Percentiles rank a stretch among this genome's conserved stretches.
phyloP scores from a whole-genome alignment of 1,140 invertebrate species.

The Meloidogyne hapla region DNA sequence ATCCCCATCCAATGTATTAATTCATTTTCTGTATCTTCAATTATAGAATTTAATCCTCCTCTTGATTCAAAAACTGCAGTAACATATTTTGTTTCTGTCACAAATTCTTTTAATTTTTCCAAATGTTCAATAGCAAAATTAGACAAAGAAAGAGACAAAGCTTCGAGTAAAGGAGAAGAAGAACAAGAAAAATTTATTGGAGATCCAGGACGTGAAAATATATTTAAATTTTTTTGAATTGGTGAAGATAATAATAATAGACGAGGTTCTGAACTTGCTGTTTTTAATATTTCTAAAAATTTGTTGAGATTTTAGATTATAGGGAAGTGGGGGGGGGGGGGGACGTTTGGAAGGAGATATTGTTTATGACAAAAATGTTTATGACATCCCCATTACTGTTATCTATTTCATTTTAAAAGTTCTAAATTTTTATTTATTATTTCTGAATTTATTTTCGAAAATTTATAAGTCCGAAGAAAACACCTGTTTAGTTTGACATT shows the following conservation, averaged over 20 bases:
- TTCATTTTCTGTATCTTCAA: conserved; percentile 49
- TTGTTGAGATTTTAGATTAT: background rate
- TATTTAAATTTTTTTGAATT: background rate
- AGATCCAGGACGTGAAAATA: background rate
- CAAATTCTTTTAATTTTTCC: conserved; percentile 24
- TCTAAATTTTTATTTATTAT: too few relatives aligned
- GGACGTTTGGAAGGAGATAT: too few relatives aligned
- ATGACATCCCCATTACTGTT: too few relatives aligned
- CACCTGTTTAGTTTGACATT: too few relatives aligned
- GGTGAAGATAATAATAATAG: background rate
- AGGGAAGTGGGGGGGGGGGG: too few relatives aligned
- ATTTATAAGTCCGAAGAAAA: too few relatives aligned
- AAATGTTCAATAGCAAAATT: conserved; percentile 23
- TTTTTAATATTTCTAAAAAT: background rate
- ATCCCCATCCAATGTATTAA: conserved; percentile 49
- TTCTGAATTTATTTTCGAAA: too few relatives aligned
- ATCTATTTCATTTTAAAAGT: too few relatives aligned
- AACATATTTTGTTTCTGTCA: conserved; percentile 41
- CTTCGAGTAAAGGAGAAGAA: background rate
- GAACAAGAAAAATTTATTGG: background rate
- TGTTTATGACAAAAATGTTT: too few relatives aligned
- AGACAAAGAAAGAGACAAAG: conserved; percentile 7
- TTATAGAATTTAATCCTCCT: conserved; percentile 45
- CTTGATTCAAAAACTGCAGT: conserved; percentile 54
- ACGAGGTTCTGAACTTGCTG: background rate